Evolutionary conservation across 2,888 invertebrate species (phyloP), one percentile per base, ranked within the genome.

Genomic region (Pammene fasciana): DNA sequence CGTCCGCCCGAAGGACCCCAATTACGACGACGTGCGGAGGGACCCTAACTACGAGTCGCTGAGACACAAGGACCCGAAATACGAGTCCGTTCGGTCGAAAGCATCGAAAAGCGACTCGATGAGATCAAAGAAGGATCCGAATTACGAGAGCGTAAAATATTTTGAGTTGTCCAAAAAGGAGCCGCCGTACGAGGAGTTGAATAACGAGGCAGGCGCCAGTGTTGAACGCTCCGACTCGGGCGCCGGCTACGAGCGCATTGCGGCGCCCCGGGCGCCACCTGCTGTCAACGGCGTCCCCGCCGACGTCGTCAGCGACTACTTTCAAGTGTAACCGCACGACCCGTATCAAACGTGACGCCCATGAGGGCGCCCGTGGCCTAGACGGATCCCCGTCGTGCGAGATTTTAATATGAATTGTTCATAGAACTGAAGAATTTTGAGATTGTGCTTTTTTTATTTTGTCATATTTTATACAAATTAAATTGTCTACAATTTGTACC

Each of bases 101-200:
- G 82, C 79, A 52, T 90, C 93, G 0, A 94, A 94, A 79, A 94
- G 94, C 75, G 94, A 94, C 74, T 94, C 94, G 14, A 94, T 94
- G 0, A 88, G 88, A 72, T 93, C 93, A 9, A 81, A 86, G 75
- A 93, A 93, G 57, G 95, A 97, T 90, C 96, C 96, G 0, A 97
- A 97, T 82, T 97, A 97, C 79, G 97, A 97, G 82, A 96, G 96
- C 74, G 96, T 97, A 0, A 95, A 95, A 75, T 96, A 96, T 85
- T 93, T 95, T 77, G 95, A 95, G 71, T 82, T 94, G 0, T 78
- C 88, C 0, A 89, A 90, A 36, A 89, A 87, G 70, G 95, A 95
- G 62, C 95, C 96, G 61, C 95, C 96, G 0, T 96, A 96, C 71
- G 96, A 96, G 78, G 93, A 93, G 76, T 88, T 95, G 13, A 87